phyloP scores from a whole-genome alignment of 1,140 invertebrate genomes.

The Zaprionus ornatus region DNA sequence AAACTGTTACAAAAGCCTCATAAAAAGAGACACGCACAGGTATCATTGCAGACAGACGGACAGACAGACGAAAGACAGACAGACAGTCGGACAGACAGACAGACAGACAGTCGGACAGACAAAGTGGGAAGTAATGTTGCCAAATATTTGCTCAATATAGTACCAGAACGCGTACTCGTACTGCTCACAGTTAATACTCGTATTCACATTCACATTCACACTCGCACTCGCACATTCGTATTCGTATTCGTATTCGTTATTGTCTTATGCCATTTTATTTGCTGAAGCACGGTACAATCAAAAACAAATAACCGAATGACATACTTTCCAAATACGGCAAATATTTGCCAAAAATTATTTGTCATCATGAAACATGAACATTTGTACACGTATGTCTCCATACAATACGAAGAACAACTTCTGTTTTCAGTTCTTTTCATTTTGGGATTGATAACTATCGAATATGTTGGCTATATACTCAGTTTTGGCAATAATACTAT shows the following conservation, averaged over 20 bases:
- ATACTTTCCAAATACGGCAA: constrained; percentile 44
- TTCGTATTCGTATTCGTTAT: background rate
- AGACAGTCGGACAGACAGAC: background rate
- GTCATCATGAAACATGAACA: constrained; percentile 21
- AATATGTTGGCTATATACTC: no score
- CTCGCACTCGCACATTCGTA: constrained; percentile 1
- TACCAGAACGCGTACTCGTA: constrained; percentile 3
- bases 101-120: background rate
- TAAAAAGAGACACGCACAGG: constrained; percentile 7
- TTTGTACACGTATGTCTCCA: background rate
- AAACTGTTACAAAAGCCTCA: background rate
- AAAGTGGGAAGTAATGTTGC: constrained; percentile 26
- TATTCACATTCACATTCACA: background rate
- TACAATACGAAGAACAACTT: no score
- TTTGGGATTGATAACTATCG: no score
- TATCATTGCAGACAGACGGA: background rate
- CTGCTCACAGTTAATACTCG: background rate
- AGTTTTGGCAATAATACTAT: no score
- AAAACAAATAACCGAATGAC: constrained; percentile 40
- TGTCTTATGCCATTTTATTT: constrained; percentile 27
- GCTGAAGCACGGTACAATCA: constrained; percentile 27
- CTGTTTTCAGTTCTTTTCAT: no score
- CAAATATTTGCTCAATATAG: constrained; percentile 40
- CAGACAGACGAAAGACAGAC: background rate
- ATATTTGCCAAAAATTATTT: constrained; percentile 51